These are phyloP conservation scores for Drosophila rellima DNA, from an alignment of 2,888 invertebrate genomes.

Conservation along the genomic window DNA sequence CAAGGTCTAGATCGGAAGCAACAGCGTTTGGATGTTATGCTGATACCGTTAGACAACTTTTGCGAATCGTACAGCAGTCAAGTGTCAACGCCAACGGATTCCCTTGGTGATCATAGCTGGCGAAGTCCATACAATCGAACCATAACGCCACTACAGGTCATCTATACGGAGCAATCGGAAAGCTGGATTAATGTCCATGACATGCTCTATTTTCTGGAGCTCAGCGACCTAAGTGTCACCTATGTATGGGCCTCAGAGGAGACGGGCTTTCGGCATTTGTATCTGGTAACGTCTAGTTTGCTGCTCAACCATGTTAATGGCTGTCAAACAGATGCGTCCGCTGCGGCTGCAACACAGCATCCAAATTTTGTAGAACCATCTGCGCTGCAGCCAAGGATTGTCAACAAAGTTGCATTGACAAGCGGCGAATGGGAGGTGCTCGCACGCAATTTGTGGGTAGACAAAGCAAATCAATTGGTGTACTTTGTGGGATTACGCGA, in stretches of 20 bases:
- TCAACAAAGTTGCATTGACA: constrained; percentile 91
- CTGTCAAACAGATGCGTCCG: constrained; percentile 76
- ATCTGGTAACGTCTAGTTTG: constrained; percentile 90
- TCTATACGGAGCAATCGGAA: constrained; percentile 87
- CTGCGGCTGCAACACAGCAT: constrained; percentile 55
- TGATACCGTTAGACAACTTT: constrained; percentile 94
- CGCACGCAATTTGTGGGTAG: constrained; percentile 95
- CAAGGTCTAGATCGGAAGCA: constrained; percentile 96
- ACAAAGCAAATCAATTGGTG: constrained; percentile 91
- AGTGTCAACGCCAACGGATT: constrained; percentile 85
- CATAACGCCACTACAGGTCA: constrained; percentile 84
- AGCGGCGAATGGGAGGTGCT: constrained; percentile 97
- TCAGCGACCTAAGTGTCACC: constrained; percentile 85
- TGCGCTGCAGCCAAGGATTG: constrained; percentile 87
- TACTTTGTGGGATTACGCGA: constrained; percentile 97
- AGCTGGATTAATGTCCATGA: constrained; percentile 99
- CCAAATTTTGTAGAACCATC: constrained; percentile 78
- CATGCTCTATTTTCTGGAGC: constrained; percentile 92
- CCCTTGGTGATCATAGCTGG: constrained; percentile 84
- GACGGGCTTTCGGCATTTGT: constrained; percentile 95
- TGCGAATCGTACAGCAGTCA: constrained; percentile 86
- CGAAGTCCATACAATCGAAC: constrained; percentile 84
- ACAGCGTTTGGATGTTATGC: constrained; percentile 92
- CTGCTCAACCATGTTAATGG: constrained; percentile 85
- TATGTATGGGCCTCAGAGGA: constrained; percentile 98